Conservation (phyloP, 2,888 invertebrate genomes). For the Caenorhabditis sp. region DNA sequence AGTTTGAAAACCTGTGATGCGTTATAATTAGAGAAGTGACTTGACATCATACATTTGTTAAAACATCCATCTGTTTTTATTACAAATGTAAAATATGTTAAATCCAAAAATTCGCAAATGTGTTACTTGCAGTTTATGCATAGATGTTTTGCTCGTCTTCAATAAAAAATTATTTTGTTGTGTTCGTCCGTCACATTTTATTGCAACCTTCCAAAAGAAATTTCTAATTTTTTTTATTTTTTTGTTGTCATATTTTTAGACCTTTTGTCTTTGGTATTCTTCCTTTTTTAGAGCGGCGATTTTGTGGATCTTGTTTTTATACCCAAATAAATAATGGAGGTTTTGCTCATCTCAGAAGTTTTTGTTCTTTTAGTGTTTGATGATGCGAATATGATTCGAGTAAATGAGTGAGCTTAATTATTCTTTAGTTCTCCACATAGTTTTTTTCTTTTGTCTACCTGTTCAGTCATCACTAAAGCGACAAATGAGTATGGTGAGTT, state of each 20-base stretch:
- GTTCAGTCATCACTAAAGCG: too few species aligned
- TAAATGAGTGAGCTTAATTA: background rate
- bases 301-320: too few species aligned
- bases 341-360: slow-evolving; percentile 12
- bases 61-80: too few species aligned
- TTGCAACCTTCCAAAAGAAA: background rate
- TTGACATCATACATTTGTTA: too few species aligned
- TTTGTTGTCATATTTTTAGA: background rate
- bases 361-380: slow-evolving; percentile 32
- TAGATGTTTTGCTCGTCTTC: too few species aligned
- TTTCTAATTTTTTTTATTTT: background rate
- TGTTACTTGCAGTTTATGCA: background rate
- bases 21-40: too few species aligned
- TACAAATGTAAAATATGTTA: too few species aligned
- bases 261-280: background rate
- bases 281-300: too few species aligned
- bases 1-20: too few species aligned
- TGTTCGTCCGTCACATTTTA: background rate
- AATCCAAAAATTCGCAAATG: too few species aligned
- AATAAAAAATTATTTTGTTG: background rate
- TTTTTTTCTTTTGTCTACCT: slow-evolving; percentile 1
- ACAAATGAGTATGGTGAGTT: slow-evolving; percentile 35
- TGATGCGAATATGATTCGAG: slow-evolving; percentile 28
- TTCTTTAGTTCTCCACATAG: background rate
- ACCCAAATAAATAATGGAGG: background rate